phyloP scores from a whole-genome alignment of 1,140 invertebrate species.

The Micrasema longulum region DNA sequence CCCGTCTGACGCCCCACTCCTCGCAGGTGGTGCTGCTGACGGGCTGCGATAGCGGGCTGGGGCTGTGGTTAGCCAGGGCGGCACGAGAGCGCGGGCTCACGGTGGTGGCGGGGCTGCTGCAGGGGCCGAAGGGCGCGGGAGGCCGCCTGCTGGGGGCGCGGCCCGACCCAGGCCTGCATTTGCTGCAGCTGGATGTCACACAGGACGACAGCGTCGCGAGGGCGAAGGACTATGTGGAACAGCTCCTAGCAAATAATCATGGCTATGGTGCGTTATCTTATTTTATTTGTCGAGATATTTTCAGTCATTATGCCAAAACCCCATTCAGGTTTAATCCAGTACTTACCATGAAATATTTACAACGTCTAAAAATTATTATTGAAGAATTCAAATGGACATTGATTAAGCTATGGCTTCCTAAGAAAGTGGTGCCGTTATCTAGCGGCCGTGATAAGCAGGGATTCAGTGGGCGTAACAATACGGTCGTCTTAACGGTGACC shows the following conservation, averaged over 20 bases:
- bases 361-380: too few relatives aligned
- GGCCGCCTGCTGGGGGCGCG: slow-evolving; percentile 39
- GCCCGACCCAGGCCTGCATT: slow-evolving; percentile 46
- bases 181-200: slow-evolving; percentile 77
- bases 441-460: too few relatives aligned
- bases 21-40: slow-evolving; percentile 74
- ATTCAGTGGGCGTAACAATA: too few relatives aligned
- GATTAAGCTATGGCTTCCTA: too few relatives aligned
- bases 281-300: background rate
- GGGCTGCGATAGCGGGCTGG: slow-evolving; percentile 88
- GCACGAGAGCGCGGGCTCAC: slow-evolving; percentile 70
- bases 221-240: slow-evolving; percentile 62
- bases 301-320: background rate
- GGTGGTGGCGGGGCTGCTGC: slow-evolving; percentile 80
- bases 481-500: too few relatives aligned
- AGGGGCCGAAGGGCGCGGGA: slow-evolving; percentile 63
- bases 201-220: slow-evolving; percentile 69
- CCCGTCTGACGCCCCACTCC: background rate
- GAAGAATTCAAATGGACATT: too few relatives aligned
- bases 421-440: too few relatives aligned
- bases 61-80: slow-evolving; percentile 77
- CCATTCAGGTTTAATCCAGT: background rate
- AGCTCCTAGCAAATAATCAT: slow-evolving; percentile 61
- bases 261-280: slow-evolving; percentile 65
- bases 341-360: background rate